These are phyloP conservation scores for Dolichallabes microphthalmus DNA, from an alignment of 2,113 vertebrate species.

Conservation along the genomic window DNA sequence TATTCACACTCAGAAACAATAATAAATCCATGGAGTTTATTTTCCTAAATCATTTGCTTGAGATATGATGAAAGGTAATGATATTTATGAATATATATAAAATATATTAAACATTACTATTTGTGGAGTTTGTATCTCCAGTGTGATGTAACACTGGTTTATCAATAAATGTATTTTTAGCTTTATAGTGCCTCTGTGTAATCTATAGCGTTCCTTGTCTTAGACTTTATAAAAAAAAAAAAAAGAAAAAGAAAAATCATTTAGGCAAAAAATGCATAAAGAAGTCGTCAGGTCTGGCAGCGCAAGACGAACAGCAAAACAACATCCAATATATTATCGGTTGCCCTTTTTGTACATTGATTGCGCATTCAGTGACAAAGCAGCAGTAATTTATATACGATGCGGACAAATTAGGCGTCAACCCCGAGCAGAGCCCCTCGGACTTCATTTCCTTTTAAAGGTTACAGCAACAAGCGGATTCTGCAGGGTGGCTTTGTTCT, in stretches of 20 bases:
- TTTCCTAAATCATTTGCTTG: no score
- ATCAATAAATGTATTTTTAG: no score
- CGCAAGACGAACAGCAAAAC: constrained; percentile 32
- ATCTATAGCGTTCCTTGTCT: not conserved
- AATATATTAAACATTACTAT: no score
- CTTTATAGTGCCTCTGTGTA: not conserved
- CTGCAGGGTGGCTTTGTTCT: constrained; percentile 41
- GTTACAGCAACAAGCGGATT: constrained; percentile 44
- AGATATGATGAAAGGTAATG: no score
- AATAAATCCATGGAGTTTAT: no score
- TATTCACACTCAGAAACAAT: no score
- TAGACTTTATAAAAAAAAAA: not conserved
- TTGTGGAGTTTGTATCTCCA: no score
- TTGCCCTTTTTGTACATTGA: constrained; percentile 56
- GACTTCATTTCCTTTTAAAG: constrained; percentile 46
- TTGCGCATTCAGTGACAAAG: constrained; percentile 45
- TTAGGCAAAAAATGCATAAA: not conserved
- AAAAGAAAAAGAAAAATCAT: not conserved
- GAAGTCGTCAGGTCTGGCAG: constrained; percentile 42
- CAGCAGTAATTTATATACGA: constrained; percentile 52
- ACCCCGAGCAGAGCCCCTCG: constrained; percentile 31
- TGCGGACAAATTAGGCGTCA: constrained; percentile 48
- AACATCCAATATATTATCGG: constrained; percentile 46
- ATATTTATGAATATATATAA: no score
- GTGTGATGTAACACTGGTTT: no score